Base-by-base conservation (phyloP, 2,113 vertebrate genomes). In the Poicephalus meyeri region DNA sequence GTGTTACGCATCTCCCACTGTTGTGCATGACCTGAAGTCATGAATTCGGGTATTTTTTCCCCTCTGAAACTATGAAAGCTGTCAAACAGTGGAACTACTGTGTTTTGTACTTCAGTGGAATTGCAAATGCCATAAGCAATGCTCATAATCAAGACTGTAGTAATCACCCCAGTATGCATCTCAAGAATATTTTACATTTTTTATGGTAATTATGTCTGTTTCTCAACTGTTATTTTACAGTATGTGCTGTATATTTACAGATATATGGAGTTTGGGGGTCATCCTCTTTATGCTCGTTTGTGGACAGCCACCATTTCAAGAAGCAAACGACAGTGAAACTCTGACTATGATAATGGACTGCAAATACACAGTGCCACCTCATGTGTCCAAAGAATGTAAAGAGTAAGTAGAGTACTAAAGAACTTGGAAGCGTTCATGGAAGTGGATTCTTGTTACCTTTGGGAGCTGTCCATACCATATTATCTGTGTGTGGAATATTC, bases 261-360 rank as follows among this genome's bases (percentile, higher is more conserved):
- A 99, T 98, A 99, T 99, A 94, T 99, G 99, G 99, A 99, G 99
- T 88, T 98, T 99, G 55, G 99, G 99, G 10, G 99, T 99, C 92
- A 99, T 99, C 95, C 98, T 99, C 47, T 99, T 99, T 97, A 99
- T 99, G 99, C 93, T 99, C 98, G 99, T 99, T 33, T 99, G 99
- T 50, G 99, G 99, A 68, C 99, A 99, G 55, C 99, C 99, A 6
- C 99, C 99, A 20, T 99, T 99, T 96, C 99, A 99, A 97, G 99
- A 99, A 97, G 99, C 99, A 86, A 99, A 99, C 7, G 99, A 99
- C 98, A 99, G 99, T 16, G 99, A 99, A 97, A 99, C 99, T 4
- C 97, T 99, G 97, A 99, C 99, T 55, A 99, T 99, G 99, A 99
- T 99, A 96, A 99, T 99, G 99, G 99, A 99, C 96, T 99, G 99